Percentiles rank a stretch among this genome's conserved stretches.
Conservation (phyloP, 2,888 invertebrate genomes). For the Noctua comes region DNA sequence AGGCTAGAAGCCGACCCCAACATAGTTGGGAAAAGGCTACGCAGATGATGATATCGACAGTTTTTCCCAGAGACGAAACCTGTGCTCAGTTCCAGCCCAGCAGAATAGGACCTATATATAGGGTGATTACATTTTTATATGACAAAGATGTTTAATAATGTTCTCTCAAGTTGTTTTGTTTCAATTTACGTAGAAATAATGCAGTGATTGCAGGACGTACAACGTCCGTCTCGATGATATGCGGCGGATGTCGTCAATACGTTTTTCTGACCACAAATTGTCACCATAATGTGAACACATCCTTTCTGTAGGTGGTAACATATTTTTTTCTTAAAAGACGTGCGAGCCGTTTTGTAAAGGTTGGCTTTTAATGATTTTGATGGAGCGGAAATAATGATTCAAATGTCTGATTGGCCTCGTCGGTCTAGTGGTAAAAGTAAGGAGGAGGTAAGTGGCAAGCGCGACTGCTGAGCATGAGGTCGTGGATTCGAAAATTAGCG, state of each 20-base stretch:
- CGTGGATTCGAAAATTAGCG: no score
- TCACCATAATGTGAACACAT: conserved; percentile 45
- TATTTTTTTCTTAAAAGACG: conserved; percentile 15
- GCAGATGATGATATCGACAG: not conserved
- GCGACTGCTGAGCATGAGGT: no score
- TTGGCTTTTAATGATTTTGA: not conserved
- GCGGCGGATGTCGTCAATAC: conserved; percentile 54
- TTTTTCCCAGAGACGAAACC: no score
- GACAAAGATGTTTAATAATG: not conserved
- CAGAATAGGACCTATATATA: not conserved
- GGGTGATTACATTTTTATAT: not conserved
- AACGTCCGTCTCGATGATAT: conserved; percentile 59
- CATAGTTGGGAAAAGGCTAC: not conserved
- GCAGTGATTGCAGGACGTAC: conserved; percentile 61
- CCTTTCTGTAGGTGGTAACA: conserved; percentile 28
- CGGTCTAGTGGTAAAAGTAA: no score
- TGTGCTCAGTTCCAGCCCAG: no score
- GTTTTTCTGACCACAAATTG: conserved; percentile 64
- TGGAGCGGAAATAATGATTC: not conserved
- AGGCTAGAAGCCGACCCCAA: not conserved
- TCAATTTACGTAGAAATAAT: conserved; percentile 18
- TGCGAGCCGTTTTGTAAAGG: conserved; percentile 2
- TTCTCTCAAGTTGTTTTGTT: conserved; percentile 10
- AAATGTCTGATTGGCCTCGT: not conserved
- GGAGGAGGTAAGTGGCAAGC: no score